Conservation (phyloP, 2,113 vertebrate species). For the Salvelinus alpinus region DNA sequence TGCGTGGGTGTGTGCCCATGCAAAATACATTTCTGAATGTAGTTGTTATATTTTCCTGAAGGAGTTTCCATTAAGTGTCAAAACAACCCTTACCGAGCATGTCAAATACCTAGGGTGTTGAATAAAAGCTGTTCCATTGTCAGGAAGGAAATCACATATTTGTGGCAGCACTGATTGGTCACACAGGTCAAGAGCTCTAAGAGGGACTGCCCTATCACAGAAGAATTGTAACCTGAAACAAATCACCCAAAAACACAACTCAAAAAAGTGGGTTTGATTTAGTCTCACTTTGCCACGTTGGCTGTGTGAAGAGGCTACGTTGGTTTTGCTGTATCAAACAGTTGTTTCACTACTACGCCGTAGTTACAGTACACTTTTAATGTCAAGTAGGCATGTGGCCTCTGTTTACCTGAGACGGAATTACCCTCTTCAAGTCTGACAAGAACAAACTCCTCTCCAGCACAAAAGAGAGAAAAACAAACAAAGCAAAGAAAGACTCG, state of each 20-base stretch:
- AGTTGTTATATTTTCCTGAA: neutral
- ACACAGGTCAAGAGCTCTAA: neutral
- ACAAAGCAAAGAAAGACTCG: conserved; percentile 45
- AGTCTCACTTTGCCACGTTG: neutral
- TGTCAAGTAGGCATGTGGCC: conserved; percentile 21
- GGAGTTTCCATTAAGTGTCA: neutral
- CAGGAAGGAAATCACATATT: neutral
- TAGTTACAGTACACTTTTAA: conserved; percentile 19
- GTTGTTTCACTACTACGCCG: neutral
- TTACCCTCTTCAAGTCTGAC: conserved; percentile 51
- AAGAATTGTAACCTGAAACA: neutral
- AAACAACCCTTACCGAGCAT: neutral
- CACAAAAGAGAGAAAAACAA: conserved; percentile 30
- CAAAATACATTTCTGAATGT: neutral
- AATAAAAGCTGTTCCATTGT: neutral
- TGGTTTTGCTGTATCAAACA: neutral
- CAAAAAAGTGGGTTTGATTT: neutral
- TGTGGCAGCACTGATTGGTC: neutral
- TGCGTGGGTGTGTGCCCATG: neutral
- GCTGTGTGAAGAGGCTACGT: neutral
- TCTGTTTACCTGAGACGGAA: conserved; percentile 52
- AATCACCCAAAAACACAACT: neutral
- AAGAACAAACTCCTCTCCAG: conserved; percentile 47
- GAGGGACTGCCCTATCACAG: neutral
- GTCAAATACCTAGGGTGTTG: neutral